Conservation (phyloP, 2,888 invertebrate genomes). For the Agonopterix heracliana region DNA sequence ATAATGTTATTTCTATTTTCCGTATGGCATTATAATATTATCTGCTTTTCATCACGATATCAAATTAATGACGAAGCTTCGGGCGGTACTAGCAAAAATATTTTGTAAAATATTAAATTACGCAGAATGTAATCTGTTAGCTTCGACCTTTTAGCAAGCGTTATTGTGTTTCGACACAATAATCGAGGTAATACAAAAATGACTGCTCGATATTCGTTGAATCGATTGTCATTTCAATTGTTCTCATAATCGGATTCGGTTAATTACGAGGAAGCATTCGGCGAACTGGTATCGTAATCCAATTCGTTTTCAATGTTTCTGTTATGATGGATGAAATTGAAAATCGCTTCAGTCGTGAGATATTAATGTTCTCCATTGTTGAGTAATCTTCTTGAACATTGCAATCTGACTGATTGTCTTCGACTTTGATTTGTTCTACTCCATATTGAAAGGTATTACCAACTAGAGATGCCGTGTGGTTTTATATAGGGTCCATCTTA, state of each 20-base stretch:
- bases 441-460: too few species aligned
- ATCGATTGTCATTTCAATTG: constrained; percentile 3
- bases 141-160: not conserved
- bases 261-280: not conserved
- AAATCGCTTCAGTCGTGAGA: not conserved
- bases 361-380: not conserved
- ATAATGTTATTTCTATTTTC: too few species aligned
- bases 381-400: not conserved
- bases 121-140: constrained; percentile 12
- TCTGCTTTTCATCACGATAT: too few species aligned
- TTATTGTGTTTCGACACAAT: not conserved
- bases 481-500: too few species aligned
- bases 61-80: too few species aligned
- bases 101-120: constrained; percentile 13
- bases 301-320: too few species aligned
- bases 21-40: too few species aligned
- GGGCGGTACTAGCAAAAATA: too few species aligned
- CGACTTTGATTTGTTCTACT: too few species aligned
- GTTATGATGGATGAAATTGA: not conserved
- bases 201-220: not conserved
- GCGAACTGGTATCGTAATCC: too few species aligned
- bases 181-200: constrained; percentile 5
- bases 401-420: too few species aligned
- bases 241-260: constrained; percentile 2
- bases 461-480: too few species aligned